These are phyloP conservation scores for Icerya purchasi DNA, from an alignment of 2,888 invertebrate species.

Conservation along the genomic window DNA sequence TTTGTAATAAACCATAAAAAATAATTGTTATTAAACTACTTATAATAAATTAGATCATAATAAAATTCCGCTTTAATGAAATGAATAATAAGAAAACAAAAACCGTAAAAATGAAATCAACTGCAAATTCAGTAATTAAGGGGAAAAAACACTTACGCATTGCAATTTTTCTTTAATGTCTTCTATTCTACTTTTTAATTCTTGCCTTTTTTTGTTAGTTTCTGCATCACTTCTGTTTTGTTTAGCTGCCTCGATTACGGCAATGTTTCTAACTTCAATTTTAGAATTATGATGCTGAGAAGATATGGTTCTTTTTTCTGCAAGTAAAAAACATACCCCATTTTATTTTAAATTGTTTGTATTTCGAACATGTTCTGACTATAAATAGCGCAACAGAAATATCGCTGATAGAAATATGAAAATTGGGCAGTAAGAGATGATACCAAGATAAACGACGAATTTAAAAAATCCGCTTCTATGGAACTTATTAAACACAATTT, in stretches of 20 bases:
- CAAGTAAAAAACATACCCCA: too few relatives aligned
- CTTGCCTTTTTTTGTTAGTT: slow-evolving; percentile 44
- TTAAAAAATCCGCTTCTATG: too few relatives aligned
- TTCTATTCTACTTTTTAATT: slow-evolving; percentile 56
- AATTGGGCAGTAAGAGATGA: too few relatives aligned
- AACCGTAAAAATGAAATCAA: slow-evolving; percentile 1
- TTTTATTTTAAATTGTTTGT: too few relatives aligned
- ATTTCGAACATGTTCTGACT: too few relatives aligned
- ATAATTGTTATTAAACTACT: too few relatives aligned
- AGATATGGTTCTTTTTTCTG: slow-evolving; percentile 24
- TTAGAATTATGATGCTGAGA: slow-evolving; percentile 26
- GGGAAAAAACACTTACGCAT: slow-evolving; percentile 41
- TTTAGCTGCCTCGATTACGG: slow-evolving; percentile 33
- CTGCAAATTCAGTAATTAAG: background rate
- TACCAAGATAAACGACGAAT: too few relatives aligned
- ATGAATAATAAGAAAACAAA: background rate
- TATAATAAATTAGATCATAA: too few relatives aligned
- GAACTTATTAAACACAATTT: too few relatives aligned
- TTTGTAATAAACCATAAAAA: too few relatives aligned
- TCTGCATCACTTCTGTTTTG: slow-evolving; percentile 38
- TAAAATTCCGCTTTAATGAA: background rate
- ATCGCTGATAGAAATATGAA: too few relatives aligned
- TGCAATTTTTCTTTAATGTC: slow-evolving; percentile 69
- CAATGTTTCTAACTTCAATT: slow-evolving; percentile 27
- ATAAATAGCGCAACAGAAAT: too few relatives aligned